These are phyloP conservation scores for Pseudonaja textilis DNA, from an alignment of 2,113 vertebrate genomes.

Conservation along the genomic window DNA sequence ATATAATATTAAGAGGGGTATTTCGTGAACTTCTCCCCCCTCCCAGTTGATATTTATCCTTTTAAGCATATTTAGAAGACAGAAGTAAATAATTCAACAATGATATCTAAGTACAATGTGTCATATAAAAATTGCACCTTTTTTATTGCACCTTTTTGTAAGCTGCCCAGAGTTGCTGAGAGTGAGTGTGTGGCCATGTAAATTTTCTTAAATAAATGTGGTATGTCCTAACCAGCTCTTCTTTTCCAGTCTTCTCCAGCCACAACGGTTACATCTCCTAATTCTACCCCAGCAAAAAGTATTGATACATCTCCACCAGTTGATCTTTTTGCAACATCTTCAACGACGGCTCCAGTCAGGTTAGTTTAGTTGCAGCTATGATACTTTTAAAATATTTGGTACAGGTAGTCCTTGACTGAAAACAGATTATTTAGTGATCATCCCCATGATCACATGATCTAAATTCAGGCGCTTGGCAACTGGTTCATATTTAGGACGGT, in stretches of 20 bases:
- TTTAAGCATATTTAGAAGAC: neutral
- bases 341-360: slow-evolving; percentile 74
- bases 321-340: slow-evolving; percentile 85
- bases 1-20: neutral
- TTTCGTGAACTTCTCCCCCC: neutral
- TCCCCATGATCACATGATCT: too few species aligned
- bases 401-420: neutral
- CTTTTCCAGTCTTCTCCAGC: slow-evolving; percentile 81
- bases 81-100: neutral
- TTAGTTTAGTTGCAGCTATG: slow-evolving; percentile 47
- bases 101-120: neutral
- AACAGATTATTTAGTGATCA: neutral
- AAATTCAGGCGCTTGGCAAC: too few species aligned
- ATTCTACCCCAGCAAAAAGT: slow-evolving; percentile 90
- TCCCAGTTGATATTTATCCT: neutral
- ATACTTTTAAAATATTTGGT: neutral
- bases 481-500: too few species aligned
- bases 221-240: slow-evolving; percentile 43
- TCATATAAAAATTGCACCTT: neutral
- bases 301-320: slow-evolving; percentile 85
- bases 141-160: neutral
- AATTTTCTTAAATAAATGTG: neutral
- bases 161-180: neutral
- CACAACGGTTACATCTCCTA: slow-evolving; percentile 84
- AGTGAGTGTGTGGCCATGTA: neutral